A percentile compares a stretch with the other conserved stretches of the same genome.
phyloP scores from a whole-genome alignment of 2,888 invertebrate species.

The Drosophila demipolita region DNA sequence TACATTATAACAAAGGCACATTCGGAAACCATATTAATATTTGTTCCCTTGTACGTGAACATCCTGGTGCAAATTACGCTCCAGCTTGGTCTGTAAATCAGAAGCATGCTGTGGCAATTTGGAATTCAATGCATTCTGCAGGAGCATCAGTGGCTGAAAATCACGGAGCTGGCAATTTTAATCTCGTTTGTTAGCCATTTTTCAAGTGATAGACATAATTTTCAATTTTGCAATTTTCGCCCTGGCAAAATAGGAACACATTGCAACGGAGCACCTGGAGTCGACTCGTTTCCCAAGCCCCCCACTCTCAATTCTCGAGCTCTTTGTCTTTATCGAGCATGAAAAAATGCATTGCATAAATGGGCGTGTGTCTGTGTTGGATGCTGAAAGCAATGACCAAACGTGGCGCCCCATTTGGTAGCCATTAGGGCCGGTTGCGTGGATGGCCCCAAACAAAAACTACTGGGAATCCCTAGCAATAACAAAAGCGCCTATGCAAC shows the following conservation, averaged over 20 bases:
- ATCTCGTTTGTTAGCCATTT: conserved; percentile 80
- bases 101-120: conserved; percentile 24
- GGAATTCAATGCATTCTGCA: conserved; percentile 26
- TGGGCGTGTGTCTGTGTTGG: neutral
- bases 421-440: conserved; percentile 62
- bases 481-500: conserved; percentile 43
- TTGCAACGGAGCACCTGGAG: conserved; percentile 38
- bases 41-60: conserved; percentile 12
- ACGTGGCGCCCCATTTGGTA: conserved; percentile 65
- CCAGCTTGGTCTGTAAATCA: conserved; percentile 16
- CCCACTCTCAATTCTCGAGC: conserved; percentile 22
- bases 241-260: conserved; percentile 8
- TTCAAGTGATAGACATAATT: conserved; percentile 78
- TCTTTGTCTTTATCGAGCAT: conserved; percentile 75
- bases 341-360: conserved; percentile 68
- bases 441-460: conserved; percentile 29
- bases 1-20: conserved; percentile 19
- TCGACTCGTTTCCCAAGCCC: conserved; percentile 1
- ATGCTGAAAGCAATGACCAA: conserved; percentile 40
- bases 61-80: conserved; percentile 16
- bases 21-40: neutral
- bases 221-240: conserved; percentile 78
- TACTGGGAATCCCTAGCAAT: conserved; percentile 34
- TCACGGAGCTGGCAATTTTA: conserved; percentile 71
- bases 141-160: conserved; percentile 42